Conservation (phyloP, 1,140 invertebrate genomes). For the Drosophila nannoptera region DNA sequence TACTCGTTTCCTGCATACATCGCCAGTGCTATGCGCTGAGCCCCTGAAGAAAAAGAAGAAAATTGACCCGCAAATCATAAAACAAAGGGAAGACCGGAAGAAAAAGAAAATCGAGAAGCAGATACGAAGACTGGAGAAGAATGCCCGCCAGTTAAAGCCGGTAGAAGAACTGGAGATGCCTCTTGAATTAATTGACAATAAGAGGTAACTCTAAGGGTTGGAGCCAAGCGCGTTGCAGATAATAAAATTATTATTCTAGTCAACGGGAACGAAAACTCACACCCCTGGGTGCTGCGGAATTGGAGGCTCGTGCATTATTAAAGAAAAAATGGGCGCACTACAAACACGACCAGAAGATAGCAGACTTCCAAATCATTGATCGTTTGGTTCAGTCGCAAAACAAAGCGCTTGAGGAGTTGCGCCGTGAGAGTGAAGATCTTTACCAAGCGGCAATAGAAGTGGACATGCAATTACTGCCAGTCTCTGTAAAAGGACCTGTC, state of each 20-base stretch:
- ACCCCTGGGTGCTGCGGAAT: conserved; percentile 79
- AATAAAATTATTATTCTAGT: conserved; percentile 70
- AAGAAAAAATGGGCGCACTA: conserved; percentile 87
- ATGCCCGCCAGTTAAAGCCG: conserved; percentile 88
- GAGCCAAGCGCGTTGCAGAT: not conserved
- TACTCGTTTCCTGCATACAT: conserved; percentile 59
- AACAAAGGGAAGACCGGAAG: conserved; percentile 87
- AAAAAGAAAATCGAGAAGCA: conserved; percentile 90
- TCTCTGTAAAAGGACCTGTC: conserved; percentile 84
- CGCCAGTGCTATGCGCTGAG: conserved; percentile 81
- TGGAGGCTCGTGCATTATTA: conserved; percentile 81
- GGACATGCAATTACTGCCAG: conserved; percentile 85
- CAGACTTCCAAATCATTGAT: conserved; percentile 85
- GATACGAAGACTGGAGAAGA: conserved; percentile 88
- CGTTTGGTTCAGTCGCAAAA: conserved; percentile 85
- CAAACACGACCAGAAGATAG: conserved; percentile 82
- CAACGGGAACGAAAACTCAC: conserved; percentile 80
- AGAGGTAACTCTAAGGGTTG: conserved; percentile 80
- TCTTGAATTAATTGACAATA: conserved; percentile 83
- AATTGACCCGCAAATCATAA: conserved; percentile 88
- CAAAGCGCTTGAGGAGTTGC: conserved; percentile 87
- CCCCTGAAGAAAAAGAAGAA: conserved; percentile 93
- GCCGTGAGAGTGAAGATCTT: conserved; percentile 88
- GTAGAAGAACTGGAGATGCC: conserved; percentile 89
- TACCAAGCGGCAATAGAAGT: conserved; percentile 90